Conservation (phyloP, 2,888 invertebrate species). For the Thera britannica region DNA sequence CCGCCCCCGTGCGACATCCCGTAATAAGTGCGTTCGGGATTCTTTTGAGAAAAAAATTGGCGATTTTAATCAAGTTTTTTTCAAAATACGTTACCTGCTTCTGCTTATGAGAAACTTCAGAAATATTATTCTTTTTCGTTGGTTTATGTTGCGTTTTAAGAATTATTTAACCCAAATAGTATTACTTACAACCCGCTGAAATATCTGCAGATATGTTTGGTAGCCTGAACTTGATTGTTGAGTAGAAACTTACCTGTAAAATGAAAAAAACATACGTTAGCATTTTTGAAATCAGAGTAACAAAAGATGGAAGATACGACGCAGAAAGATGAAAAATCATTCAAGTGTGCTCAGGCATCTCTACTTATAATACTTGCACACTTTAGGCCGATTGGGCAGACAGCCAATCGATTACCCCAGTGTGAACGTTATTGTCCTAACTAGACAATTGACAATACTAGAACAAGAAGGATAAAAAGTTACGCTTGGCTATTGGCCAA, state of each 20-base stretch:
- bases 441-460: slow-evolving; percentile 2
- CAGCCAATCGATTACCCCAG: slow-evolving; percentile 1
- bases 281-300: no score
- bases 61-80: not conserved
- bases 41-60: not conserved
- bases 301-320: no score
- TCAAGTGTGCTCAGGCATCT: not conserved
- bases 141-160: no score
- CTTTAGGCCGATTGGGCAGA: not conserved
- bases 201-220: not conserved
- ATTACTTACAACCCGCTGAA: slow-evolving; percentile 1
- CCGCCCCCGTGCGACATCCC: not conserved
- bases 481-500: not conserved
- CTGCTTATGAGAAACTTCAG: no score
- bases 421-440: not conserved
- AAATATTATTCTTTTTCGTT: not conserved
- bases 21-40: not conserved
- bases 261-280: slow-evolving; percentile 10
- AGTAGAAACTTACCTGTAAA: slow-evolving; percentile 24
- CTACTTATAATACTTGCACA: not conserved
- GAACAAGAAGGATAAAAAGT: not conserved
- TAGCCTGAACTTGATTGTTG: not conserved
- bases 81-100: no score
- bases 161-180: not conserved
- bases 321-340: not conserved